Conservation (phyloP, 2,888 invertebrate genomes). For the Daptonema setosum region DNA sequence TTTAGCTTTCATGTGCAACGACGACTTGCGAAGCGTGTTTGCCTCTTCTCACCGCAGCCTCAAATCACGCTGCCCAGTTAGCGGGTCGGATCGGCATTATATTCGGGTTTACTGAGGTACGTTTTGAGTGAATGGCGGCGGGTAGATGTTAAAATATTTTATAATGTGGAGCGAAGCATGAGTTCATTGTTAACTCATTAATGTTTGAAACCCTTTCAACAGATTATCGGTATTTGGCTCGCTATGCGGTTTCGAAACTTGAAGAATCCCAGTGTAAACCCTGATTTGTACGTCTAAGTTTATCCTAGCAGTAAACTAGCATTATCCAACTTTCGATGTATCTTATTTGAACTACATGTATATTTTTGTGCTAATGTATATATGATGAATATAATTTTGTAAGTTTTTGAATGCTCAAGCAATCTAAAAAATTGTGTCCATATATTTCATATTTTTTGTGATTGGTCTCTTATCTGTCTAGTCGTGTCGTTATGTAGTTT, state of each 20-base stretch:
- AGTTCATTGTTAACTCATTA: too few relatives aligned
- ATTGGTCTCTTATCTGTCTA: too few relatives aligned
- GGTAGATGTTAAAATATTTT: background rate
- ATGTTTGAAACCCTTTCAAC: slow-evolving; percentile 24
- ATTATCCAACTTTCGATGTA: too few relatives aligned
- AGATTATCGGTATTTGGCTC: slow-evolving; percentile 91
- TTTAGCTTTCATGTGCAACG: background rate
- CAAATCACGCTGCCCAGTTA: slow-evolving; percentile 42
- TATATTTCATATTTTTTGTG: too few relatives aligned
- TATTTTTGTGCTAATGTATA: too few relatives aligned
- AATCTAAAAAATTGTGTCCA: too few relatives aligned
- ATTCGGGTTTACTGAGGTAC: slow-evolving; percentile 87
- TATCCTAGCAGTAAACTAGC: background rate
- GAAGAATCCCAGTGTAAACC: background rate
- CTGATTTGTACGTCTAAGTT: background rate
- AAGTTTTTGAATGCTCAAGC: too few relatives aligned
- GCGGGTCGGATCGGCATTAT: slow-evolving; percentile 80
- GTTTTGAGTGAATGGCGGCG: slow-evolving; percentile 1
- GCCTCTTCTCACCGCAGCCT: background rate
- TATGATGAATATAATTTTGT: too few relatives aligned
- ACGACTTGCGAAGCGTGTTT: background rate
- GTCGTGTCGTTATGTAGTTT: too few relatives aligned
- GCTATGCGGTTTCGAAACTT: slow-evolving; percentile 57
- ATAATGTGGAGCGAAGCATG: too few relatives aligned
- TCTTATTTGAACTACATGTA: too few relatives aligned